Base-by-base conservation (phyloP, 2,888 invertebrate genomes). In the Biston betularia region DNA sequence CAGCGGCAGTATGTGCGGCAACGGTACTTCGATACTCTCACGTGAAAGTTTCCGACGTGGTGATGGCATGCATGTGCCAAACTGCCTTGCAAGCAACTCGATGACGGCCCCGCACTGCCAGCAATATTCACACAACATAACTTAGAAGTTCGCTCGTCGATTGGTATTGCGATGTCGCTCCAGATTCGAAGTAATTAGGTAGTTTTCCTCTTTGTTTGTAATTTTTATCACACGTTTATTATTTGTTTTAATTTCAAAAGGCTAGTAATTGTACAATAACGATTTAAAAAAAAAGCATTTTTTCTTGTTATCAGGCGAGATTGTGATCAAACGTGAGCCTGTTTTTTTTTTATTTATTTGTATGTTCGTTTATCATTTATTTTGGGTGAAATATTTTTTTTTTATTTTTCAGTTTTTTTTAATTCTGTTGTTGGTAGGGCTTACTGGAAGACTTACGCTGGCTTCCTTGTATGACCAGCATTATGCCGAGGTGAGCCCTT, bases 1-100 rank as follows among this genome's bases (percentile, higher is more conserved):
- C 73, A 68, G 65, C 59, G 64, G 60, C 52, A 58, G 72, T 65
- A 69, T 71, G 61, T 65, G 65, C 65, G 67, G 65, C 55, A 56
- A 71, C 72, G 72, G 74, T 63, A 69, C 75, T 76, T 70, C 72
- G 72, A 74, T 63, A 69, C 75, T 77, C 71, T 78, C 68, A 73
- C 66, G 71, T 71, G 75, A 79, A 86, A 82, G 75, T 82, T 82
- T 77, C 68, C 68, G 72, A 64, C 50, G 68, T 72, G 75, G 75
- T 66, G 70, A 74, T 69, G 70, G 73, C 77, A 75, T 80, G 77
- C 75, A 77, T 79, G 75, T 79, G 83, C 75, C 75, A 79, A 81
- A 81, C 79, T 83, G 65, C 58, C 65, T 66, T 44, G 53, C 57
- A 66, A 69, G 65, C 68, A 64, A 56, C 62, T 69, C 66, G 58